Percentiles rank a stretch among this genome's conserved stretches.
phyloP scores from a whole-genome alignment of 2,888 invertebrate species.

The Nezara viridula region DNA sequence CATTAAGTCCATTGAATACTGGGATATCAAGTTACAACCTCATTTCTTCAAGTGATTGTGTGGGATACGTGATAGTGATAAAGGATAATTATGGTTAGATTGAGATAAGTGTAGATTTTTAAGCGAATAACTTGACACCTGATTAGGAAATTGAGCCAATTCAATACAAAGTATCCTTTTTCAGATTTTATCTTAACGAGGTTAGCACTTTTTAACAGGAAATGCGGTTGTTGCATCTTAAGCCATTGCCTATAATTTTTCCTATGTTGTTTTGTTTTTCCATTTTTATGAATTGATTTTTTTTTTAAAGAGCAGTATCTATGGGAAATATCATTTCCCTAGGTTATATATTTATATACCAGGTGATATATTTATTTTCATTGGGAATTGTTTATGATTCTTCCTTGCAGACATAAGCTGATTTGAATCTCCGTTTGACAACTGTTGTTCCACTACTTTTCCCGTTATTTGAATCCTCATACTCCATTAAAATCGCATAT shows the following conservation, averaged over 20 bases:
- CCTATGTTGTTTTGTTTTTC: background rate
- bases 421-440: too few species aligned
- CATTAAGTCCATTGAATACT: too few species aligned
- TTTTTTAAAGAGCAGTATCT: background rate
- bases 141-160: background rate
- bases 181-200: slow-evolving; percentile 1
- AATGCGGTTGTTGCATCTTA: slow-evolving; percentile 24
- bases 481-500: too few species aligned
- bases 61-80: background rate
- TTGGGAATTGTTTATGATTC: too few species aligned
- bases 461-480: too few species aligned
- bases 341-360: too few species aligned
- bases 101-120: background rate
- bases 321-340: too few species aligned
- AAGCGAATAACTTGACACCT: background rate
- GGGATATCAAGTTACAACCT: too few species aligned
- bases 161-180: background rate
- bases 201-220: slow-evolving; percentile 31
- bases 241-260: background rate
- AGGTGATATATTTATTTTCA: too few species aligned
- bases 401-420: too few species aligned
- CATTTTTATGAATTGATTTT: background rate
- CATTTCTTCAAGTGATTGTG: too few species aligned
- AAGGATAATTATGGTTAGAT: background rate
- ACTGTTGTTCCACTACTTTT: too few species aligned